Base-by-base conservation (phyloP, 2,797 vertebrate species). In the Emys orbicularis region DNA sequence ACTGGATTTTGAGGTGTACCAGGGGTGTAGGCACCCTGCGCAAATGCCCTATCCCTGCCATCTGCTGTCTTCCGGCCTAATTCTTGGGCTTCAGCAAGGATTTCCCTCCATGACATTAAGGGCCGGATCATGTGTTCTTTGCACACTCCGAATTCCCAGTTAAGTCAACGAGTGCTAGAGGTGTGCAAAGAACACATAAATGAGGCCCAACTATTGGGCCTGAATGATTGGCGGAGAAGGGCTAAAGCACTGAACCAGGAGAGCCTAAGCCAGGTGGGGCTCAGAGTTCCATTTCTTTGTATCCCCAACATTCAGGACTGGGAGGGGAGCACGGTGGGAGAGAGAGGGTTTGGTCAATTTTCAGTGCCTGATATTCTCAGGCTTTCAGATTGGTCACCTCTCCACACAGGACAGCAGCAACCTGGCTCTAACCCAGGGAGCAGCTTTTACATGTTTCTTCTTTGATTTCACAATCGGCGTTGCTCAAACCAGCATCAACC, bases 401-500 rank as follows among this genome's bases (percentile, higher is more conserved):
- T 89, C 47, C 74, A 88, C 6, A 34, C 50, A 92, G 68, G 49
- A 95, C 59, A 92, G 77, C 34, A 81, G 72, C 61, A 93, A 79
- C 61, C 68, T 90, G 89, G 74, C 50, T 23, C 52, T 90, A 41
- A 41, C 59, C 83, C 41, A 31, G 86, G 37, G 91, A 0, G 23
- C 87, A 89, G n/a, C 27, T 93, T 87, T 86, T 56, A 83, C 23
- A 92, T 56, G 34, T 47, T 1, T 9, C 34, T 2, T 23, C 4
- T 4, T 1, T 23, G 53, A 31, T 49, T 88, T 76, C 41, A 92
- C 90, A 90, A 81, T 85, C 87, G 86, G 84, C 37, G 90, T 93
- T 96, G 94, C 95, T 87, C 83, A 88, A 80, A 95, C 91, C 95
- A 93, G 86, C 93, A 86, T 94, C 91, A 82, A 82, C 94, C 88